A percentile compares a stretch with the other conserved stretches of the same genome.
phyloP scores from a whole-genome alignment of 2,113 vertebrate genomes.

The Lasiurus cinereus region DNA sequence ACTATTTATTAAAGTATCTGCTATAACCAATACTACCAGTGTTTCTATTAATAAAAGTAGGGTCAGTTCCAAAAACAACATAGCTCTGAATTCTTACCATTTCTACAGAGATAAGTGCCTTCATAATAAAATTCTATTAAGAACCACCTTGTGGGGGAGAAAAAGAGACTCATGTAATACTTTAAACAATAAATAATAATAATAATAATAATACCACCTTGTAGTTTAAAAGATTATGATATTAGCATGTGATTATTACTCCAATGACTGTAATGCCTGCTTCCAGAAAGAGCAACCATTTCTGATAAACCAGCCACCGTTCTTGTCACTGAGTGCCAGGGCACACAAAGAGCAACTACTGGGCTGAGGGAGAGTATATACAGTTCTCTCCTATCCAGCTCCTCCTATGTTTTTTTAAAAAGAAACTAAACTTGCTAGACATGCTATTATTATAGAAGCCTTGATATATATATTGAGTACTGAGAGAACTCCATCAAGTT shows the following conservation, averaged over 20 bases:
- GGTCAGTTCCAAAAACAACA: slow-evolving; percentile 27
- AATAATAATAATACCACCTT: neutral
- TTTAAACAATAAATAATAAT: too few species aligned
- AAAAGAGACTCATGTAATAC: too few species aligned
- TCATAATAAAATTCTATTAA: slow-evolving; percentile 42
- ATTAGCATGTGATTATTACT: slow-evolving; percentile 9
- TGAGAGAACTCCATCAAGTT: neutral
- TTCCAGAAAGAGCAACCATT: slow-evolving; percentile 6
- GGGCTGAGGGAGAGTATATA: neutral
- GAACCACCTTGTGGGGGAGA: neutral
- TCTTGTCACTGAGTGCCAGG: slow-evolving; percentile 44
- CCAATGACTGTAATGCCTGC: slow-evolving; percentile 1
- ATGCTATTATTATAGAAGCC: neutral
- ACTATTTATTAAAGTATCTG: neutral
- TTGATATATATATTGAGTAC: neutral
- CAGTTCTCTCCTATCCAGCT: neutral
- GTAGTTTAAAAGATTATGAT: neutral
- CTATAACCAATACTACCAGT: neutral
- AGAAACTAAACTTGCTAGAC: slow-evolving; percentile 4
- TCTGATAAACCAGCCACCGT: slow-evolving; percentile 9
- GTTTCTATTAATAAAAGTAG: neutral
- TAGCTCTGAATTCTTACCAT: neutral
- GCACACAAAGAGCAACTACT: neutral
- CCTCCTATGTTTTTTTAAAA: slow-evolving; percentile 33
- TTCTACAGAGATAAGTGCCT: slow-evolving; percentile 2